Base-by-base conservation (phyloP, 1,140 invertebrate species). In the Hyposmocoma kahamanoa region DNA sequence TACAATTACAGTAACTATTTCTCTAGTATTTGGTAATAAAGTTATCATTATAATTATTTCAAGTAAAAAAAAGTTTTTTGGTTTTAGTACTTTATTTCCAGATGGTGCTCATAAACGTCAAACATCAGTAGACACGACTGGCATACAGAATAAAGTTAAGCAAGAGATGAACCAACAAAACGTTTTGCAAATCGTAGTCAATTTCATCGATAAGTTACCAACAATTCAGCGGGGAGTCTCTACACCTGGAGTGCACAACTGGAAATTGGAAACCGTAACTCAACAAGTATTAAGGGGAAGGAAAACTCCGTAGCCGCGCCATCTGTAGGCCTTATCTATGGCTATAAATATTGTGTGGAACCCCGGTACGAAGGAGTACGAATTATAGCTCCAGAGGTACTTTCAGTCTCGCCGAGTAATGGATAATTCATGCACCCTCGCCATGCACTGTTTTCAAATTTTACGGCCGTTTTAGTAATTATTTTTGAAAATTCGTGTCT, bases 231-330 rank as follows among this genome's bases (percentile, higher is more conserved):
- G 34, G 58, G 58, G 60, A 54, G 44, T 39, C 59, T 52, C 54
- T 57, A 61, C 68, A 84, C 77, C 76, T 82, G 72, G 73, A 77
- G 71, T 74, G 72, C 61, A 62, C 61, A 69, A 67, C 66, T 75
- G 70, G 67, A 83, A 84, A 84, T 84, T 84, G 78, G 75, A 77
- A 76, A 71, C 77, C 72, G 77, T 84, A 82, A 82, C 70, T 84
- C 77, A 84, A 80, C 77, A 70, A 82, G 76, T 83, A 82, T 81
- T 78, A 81, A 72, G 74, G 81, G 72, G n/a, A 72, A 72, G 73
- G 75, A 78, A 82, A 82, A 82, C 65, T 79, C 65, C 70, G 61
- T 52, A 51, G 58, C 59, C 53, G 47, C 56, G 68, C 78, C 81
- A 84, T 84, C 81, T 84, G 81, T 81, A 84, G 73, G 71, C 74